Base-by-base conservation (phyloP, 2,113 vertebrate genomes). In the Rhea pennata region DNA sequence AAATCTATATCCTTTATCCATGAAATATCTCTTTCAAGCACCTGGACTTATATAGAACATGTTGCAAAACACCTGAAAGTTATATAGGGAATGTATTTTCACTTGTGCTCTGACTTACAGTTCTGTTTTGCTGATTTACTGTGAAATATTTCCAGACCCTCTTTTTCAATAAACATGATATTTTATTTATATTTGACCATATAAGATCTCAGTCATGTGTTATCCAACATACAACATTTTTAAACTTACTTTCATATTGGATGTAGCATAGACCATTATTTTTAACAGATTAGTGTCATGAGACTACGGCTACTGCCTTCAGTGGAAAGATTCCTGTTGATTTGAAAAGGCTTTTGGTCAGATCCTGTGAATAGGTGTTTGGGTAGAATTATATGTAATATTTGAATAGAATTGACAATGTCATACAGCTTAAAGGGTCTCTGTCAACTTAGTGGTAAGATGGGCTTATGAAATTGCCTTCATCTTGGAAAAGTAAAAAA, bases 1-100 rank as follows among this genome's bases (percentile, higher is more conserved):
- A 20, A 40, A 10, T 70, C 20, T 39, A 0, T 44, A 36, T 23
- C 2, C 5, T 2, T n/a, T 73, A 21, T 8, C 11, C 17, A 23
- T 84, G 4, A 87, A 92, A 71, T 58, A 64, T 1, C 24, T 65
- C 22, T 88, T 92, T 48, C 1, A 5, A 78, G 26, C 27, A 87
- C 31, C n/a, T 84, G 5, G 5, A 9, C 15, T 16, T 81, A 29
- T n/a, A 51, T 4, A 64, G 33, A 88, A 74, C 5, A 40, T 39
- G 33, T n/a, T 71, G n/a, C 48, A 76, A 90, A 36, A 54, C 29
- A 36, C 17, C 23, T 85, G 36, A 70, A 88, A 70, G 65, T 66
- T 70, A 20, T 50, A 15, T 10, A 51, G 19, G 5, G 15, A 64
- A 59, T 67, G 27, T 24, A 15, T 81, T 90, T 67, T 39, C 40